Conservation (phyloP, 1,140 invertebrate genomes). For the Neodiprion lecontei region DNA sequence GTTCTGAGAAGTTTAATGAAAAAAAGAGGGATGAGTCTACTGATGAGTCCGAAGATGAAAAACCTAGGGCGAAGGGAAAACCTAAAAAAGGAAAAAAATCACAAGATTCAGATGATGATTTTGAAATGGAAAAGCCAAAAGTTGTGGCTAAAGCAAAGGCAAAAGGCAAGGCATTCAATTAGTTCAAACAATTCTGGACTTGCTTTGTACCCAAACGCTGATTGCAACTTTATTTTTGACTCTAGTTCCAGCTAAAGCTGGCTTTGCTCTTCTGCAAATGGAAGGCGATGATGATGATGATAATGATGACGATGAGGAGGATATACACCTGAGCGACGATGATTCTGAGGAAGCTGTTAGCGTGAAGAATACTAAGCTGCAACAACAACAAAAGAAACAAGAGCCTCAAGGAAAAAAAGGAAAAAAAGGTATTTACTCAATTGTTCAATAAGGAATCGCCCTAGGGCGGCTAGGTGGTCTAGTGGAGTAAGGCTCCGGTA, state of each 20-base stretch:
- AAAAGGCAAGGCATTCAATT: slow-evolving; percentile 49
- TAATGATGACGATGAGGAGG: slow-evolving; percentile 50
- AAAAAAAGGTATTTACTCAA: slow-evolving; percentile 61
- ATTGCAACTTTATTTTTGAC: background rate
- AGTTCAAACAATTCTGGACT: too few relatives aligned
- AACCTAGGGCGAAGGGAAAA: slow-evolving; percentile 59
- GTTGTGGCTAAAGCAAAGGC: slow-evolving; percentile 59
- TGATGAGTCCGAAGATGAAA: slow-evolving; percentile 59
- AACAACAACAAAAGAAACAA: slow-evolving; percentile 62
- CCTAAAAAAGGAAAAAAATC: slow-evolving; percentile 61
- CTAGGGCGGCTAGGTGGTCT: too few relatives aligned
- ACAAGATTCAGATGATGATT: slow-evolving; percentile 56
- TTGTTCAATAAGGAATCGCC: background rate
- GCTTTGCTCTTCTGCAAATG: slow-evolving; percentile 68
- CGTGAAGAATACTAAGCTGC: slow-evolving; percentile 58
- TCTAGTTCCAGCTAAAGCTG: slow-evolving; percentile 58
- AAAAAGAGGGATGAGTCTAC: slow-evolving; percentile 37
- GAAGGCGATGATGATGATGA: slow-evolving; percentile 63
- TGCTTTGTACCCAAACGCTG: slow-evolving; percentile 18
- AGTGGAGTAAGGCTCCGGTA: too few relatives aligned
- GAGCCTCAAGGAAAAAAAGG: slow-evolving; percentile 69
- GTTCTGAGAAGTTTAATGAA: background rate
- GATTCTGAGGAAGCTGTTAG: slow-evolving; percentile 60
- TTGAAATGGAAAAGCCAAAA: slow-evolving; percentile 30
- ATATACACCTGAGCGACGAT: slow-evolving; percentile 54